Percentiles rank a stretch among this genome's conserved stretches.
These are phyloP conservation scores for Poecilobothrus nobilitatus DNA, from an alignment of 2,888 invertebrate genomes.

Conservation along the genomic window DNA sequence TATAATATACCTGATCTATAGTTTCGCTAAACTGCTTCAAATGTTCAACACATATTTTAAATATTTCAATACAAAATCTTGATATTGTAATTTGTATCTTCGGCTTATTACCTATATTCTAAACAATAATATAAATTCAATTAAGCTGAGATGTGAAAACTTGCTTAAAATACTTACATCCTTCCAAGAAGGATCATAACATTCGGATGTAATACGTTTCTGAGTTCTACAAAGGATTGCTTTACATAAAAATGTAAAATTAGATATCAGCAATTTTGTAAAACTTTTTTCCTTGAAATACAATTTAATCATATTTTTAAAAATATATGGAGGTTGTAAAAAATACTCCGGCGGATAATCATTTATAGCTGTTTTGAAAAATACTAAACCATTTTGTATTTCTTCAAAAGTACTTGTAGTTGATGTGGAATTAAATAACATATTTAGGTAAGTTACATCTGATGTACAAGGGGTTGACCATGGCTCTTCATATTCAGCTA, in stretches of 20 bases:
- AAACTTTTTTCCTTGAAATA: slow-evolving; percentile 23
- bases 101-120: slow-evolving; percentile 14
- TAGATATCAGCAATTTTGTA: background rate
- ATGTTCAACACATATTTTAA: slow-evolving; percentile 17
- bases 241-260: background rate
- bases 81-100: slow-evolving; percentile 18
- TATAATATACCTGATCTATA: slow-evolving; percentile 12
- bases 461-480: slow-evolving; percentile 33
- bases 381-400: slow-evolving; percentile 30
- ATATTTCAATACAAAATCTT: slow-evolving; percentile 18
- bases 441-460: slow-evolving; percentile 34
- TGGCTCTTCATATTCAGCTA: slow-evolving; percentile 31
- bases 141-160: background rate
- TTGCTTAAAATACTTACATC: background rate
- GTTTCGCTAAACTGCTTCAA: slow-evolving; percentile 16
- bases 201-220: background rate
- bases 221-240: background rate
- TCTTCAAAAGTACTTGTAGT: slow-evolving; percentile 22
- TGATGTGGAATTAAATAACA: slow-evolving; percentile 25
- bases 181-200: background rate
- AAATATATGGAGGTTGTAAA: slow-evolving; percentile 38
- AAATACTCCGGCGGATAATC: slow-evolving; percentile 42
- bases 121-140: slow-evolving; percentile 5
- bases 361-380: slow-evolving; percentile 32
- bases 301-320: slow-evolving; percentile 30